Evolutionary conservation across 2,888 invertebrate genomes (phyloP), one percentile per base, ranked within the genome.

Genomic region (Drosophila merina): DNA sequence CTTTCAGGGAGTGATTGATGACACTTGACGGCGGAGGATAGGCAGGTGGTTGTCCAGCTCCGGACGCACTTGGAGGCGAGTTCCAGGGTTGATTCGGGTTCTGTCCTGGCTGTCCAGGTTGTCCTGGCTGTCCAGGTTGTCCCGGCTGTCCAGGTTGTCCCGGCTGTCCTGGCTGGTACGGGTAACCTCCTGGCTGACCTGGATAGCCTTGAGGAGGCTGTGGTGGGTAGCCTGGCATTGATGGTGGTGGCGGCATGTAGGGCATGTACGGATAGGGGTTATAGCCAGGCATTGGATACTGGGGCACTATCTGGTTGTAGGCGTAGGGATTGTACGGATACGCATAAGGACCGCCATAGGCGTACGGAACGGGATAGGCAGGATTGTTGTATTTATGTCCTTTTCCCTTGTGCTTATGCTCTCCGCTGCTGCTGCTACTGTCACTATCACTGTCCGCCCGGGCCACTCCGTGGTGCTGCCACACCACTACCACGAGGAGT

Each of bases 1-100:
- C 88, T 73, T 87, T 87, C 5, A 86, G 83, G 4, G 75, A 77
- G 45, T 80, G 80, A 25, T 77, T 80, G 5, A 80, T 72, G 9
- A 79, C 68, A 38, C 83, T 79, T 10, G 80, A 68, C 26, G 57
- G 57, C 8, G 51, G 59, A 6, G 71, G 45, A 26, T 64, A 60
- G 0, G 55, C 45, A 4, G 14, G n/a, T 2, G 30, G 40, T 1
- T 26, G 42, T 26, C 40, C 57, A 8, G 48, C 14, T 12, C 38
- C 55, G 0, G 28, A 26, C n/a, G 47, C 57, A 50, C 31, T 36
- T 1, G 59, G 8, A 7, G 52, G n/a, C 7, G 47, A 4, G 42
- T 47, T 51, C 20, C 20, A 5, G 44, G 33, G 28, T 20, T 42
- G 4, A 31, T 25, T 28, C 28, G 45, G 40, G 25, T 48, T 55